Base-by-base conservation (phyloP, 1,140 invertebrate species). In the Drosophila repleta region DNA sequence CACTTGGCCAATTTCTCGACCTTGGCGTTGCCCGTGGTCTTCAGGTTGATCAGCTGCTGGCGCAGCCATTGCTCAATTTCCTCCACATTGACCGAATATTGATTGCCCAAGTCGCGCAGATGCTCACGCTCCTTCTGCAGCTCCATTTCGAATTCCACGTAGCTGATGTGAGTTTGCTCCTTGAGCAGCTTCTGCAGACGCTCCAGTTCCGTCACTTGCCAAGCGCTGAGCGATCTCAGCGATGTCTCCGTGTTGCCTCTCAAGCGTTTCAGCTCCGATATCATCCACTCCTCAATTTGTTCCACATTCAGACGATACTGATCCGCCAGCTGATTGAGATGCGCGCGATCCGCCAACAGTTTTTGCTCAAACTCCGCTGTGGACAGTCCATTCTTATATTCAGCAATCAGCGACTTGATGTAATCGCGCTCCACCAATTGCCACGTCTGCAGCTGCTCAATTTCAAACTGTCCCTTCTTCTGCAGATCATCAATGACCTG, bases 251-350 rank as follows among this genome's bases (percentile, higher is more conserved):
- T 83, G 20, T 71, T 73, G 6, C 85, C 90, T 0, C 81, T 45
- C 15, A 91, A 41, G 0, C 90, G 81, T n/a, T 87, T 74, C 11
- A 91, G 49, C 26, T 91, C 90, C 0, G 80, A 53, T 11, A 90
- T 79, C 84, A 91, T 91, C 90, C 90, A 91, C 18, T 90, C 70
- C 66, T 91, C 88, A 39, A 91, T 90, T 56, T 91, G 81, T 15
- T 76, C 88, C 20, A 91, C 85, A 45, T 74, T 84, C 1, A 91
- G 5, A 8, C 85, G 84, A 62, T 91, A 91, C 35, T 91, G 84
- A 48, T 80, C 78, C 0, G 90, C 88, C 41, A 91, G 32, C 26
- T 91, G 87, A 13, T 81, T 76, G 1, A 91, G 72, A 76, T 90
- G 90, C 0, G 72, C 63, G 0, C 90, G 90, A 72, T 91, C 90